Evolutionary conservation across 2,888 invertebrate genomes (phyloP), one percentile per base, ranked within the genome.

Genomic region (Prionchulus punctatus): DNA sequence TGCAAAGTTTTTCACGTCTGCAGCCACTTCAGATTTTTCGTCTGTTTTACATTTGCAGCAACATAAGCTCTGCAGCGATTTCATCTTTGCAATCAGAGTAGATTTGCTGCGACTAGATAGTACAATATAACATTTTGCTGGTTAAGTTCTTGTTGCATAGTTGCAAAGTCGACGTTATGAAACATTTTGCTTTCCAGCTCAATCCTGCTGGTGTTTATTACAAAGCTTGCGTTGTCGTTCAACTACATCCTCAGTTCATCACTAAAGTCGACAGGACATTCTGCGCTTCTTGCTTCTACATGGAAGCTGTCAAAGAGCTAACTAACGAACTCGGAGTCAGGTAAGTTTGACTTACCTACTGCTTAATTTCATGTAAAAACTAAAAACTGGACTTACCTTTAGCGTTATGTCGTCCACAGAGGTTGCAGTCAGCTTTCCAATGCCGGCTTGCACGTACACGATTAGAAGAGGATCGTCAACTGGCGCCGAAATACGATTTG

Each of bases 201-300:
- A 64, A 59, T 47, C 68, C 68, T 4, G 55, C 59, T 12, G 36
- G 36, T 36, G 12, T 36, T 18, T 36, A 7, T 12, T 36, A 12
- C 18, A 36, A 7, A 18, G 18, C 18, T 7, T 36, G 12, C 7
- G 36, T 36, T 36, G 36, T 36, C 18, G 36, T 36, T 18, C 36
- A 36, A 18, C 18, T 36, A 12, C 36, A 36, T 36, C 36, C 7
- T 36, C 36, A 36, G 36, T 36, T 36, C 36, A 7, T 36, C 12
- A 36, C 36, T 18, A 36, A 36, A 36, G 36, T 36, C 36, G 36
- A 36, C 18, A 36, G 36, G 18, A 18, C 36, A 12, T 36, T 12
- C 18, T 12, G 12, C 12, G 18, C 18, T 18, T 12, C 36, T 12
- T 36, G 36, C 18, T 36, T 36, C 18, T 36, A 36, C 18, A 36